Percentiles rank a stretch among this genome's conserved stretches.
Conservation (phyloP, 1,140 invertebrate genomes). For the Phenacoccus solenopsis region DNA sequence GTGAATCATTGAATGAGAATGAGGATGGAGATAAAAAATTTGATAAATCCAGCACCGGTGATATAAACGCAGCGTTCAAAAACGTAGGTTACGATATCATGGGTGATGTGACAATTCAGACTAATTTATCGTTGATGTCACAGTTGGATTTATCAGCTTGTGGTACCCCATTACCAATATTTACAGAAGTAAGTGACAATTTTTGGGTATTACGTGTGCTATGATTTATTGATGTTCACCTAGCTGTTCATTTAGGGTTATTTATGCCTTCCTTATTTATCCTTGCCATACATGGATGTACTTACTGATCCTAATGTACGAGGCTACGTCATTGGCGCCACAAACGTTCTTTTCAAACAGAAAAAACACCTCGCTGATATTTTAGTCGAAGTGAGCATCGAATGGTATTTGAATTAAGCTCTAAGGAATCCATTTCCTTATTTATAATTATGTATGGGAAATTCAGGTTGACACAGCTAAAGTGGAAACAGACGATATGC, state of each 20-base stretch:
- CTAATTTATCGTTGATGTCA: slow-evolving; percentile 38
- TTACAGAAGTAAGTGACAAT: slow-evolving; percentile 68
- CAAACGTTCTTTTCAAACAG: slow-evolving; percentile 94
- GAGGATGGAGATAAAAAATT: background rate
- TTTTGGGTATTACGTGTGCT: too few species aligned
- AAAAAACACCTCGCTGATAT: slow-evolving; percentile 87
- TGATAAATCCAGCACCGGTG: background rate
- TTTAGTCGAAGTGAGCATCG: slow-evolving; percentile 69
- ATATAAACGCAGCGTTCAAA: background rate
- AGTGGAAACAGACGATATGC: slow-evolving; percentile 76
- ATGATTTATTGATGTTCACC: background rate
- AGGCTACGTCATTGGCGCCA: slow-evolving; percentile 90
- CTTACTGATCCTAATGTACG: slow-evolving; percentile 74
- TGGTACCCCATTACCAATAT: slow-evolving; percentile 77
- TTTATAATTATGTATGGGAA: background rate
- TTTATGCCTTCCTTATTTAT: slow-evolving; percentile 90
- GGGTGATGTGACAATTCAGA: slow-evolving; percentile 39
- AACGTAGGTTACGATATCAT: slow-evolving; percentile 48
- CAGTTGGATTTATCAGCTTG: slow-evolving; percentile 39
- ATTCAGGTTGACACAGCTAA: slow-evolving; percentile 53
- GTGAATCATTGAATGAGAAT: background rate
- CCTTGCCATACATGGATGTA: slow-evolving; percentile 87
- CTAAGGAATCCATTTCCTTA: background rate
- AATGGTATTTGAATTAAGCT: background rate
- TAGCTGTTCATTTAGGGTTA: slow-evolving; percentile 50